phyloP scores from a whole-genome alignment of 2,113 vertebrate genomes.

The rabbit (Oryctolagus cuniculus) region DNA sequence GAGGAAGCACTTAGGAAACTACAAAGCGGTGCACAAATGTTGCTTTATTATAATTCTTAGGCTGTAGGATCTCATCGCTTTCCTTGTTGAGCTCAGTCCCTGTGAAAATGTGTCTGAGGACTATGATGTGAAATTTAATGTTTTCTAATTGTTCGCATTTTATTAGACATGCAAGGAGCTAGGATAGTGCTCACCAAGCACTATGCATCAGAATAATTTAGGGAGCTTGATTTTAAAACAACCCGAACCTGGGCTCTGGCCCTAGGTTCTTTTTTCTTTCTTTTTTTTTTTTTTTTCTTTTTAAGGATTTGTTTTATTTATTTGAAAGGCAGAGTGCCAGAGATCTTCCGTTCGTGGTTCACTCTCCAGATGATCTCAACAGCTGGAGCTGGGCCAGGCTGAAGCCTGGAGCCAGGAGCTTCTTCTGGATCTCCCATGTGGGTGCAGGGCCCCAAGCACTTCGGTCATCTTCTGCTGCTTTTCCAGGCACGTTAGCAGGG shows the following conservation, averaged over 20 bases:
- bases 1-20: neutral
- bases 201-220: neutral
- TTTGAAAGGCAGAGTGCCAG: no score
- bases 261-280: neutral
- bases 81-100: neutral
- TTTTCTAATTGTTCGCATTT: slow-evolving; percentile 57
- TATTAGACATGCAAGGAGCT: slow-evolving; percentile 19
- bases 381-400: no score
- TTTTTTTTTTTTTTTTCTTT: no score
- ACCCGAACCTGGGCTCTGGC: neutral
- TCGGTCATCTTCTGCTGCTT: no score
- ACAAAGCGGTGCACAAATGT: neutral
- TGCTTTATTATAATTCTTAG: neutral
- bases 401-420: no score
- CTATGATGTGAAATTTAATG: slow-evolving; percentile 40
- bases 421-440: no score
- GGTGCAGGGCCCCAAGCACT: no score
- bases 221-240: slow-evolving; percentile 37
- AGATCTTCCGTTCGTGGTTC: no score
- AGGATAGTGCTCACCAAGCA: neutral
- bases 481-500: no score
- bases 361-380: no score
- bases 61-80: neutral
- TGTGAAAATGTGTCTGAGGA: slow-evolving; percentile 35
- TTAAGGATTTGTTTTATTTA: no score